Evolutionary conservation across 2,888 invertebrate genomes (phyloP), one percentile per base, ranked within the genome.

Genomic region (Heliconius aoede): DNA sequence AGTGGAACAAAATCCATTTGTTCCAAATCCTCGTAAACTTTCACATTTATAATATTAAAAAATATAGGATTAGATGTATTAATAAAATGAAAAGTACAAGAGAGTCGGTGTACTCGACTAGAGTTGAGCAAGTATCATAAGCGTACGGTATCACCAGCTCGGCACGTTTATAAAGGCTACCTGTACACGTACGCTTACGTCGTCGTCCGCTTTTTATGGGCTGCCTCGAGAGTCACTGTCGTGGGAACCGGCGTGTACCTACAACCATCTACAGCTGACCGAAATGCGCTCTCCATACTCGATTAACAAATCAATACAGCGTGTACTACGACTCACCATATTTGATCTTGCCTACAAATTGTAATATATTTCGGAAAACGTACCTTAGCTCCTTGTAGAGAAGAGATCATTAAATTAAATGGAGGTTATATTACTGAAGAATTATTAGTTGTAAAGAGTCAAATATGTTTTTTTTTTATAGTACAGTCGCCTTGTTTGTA

Each of bases 191-290:
- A 91, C 91, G 89, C 89, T 90, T 88, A 89, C 91, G 90, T 91
- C 90, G 90, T 85, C 86, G 88, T 89, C 80, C 80, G 81, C 92
- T 94, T 94, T 93, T 94, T 93, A 94, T 94, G 92, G 92, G 86
- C 89, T 85, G 90, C 83, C 87, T 88, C 90, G 89, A 89, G 89
- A 91, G 90, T 93, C 91, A 91, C 90, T 90, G 92, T 86, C 93
- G 94, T 94, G 92, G 92, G 94, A 94, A 95, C 93, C 90, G 87
- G 92, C 94, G 91, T 92, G 90, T 88, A 92, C 94, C 93, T 93
- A 92, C 89, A 74, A 65, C 86, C 88, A 87, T 88, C 89, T 88
- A 91, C 94, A 93, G 93, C 94, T 94, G 94, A 93, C 94, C 94
- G 91, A 94, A 95, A 93, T 94, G 93, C 94, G 94, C 89, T 92